Evolutionary conservation across 1,140 invertebrate genomes (phyloP).

Genomic region (Procambarus clarkii): DNA sequence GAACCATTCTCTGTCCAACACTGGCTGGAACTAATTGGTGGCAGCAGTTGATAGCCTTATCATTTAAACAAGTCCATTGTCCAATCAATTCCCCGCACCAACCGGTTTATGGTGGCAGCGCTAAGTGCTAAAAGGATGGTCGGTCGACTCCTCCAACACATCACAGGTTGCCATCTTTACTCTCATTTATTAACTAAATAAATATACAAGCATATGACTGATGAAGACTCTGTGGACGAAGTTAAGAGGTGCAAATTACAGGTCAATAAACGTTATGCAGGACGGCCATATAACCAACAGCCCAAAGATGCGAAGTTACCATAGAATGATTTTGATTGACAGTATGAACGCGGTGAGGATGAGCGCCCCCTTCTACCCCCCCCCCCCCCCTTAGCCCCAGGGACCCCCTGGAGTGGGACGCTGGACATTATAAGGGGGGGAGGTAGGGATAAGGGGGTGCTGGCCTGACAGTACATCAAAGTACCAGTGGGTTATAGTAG

Average conservation of each 20-base stretch:
- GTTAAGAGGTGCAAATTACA: too few relatives aligned
- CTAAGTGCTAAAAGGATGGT: too few relatives aligned
- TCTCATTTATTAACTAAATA: too few relatives aligned
- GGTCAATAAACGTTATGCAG: not conserved
- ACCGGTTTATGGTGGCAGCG: constrained; percentile 29
- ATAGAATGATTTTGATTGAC: not conserved
- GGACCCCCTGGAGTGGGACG: not conserved
- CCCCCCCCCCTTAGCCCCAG: not conserved
- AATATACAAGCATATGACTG: too few relatives aligned
- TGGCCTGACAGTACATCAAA: too few relatives aligned
- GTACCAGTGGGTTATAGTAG: too few relatives aligned
- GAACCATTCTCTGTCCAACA: not conserved
- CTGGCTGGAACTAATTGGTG: constrained; percentile 35
- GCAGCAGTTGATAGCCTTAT: constrained; percentile 40
- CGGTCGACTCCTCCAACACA: too few relatives aligned
- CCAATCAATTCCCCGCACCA: not conserved
- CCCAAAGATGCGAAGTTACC: not conserved
- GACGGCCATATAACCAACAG: not conserved
- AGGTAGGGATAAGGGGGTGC: not conserved
- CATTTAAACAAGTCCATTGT: constrained; percentile 50
- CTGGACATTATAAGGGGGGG: not conserved
- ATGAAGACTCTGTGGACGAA: too few relatives aligned
- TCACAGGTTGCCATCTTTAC: too few relatives aligned
- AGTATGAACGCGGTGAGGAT: not conserved
- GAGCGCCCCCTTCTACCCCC: not conserved